Base-by-base conservation (phyloP, 2,113 vertebrate species). In the Hyperopisus bebe region DNA sequence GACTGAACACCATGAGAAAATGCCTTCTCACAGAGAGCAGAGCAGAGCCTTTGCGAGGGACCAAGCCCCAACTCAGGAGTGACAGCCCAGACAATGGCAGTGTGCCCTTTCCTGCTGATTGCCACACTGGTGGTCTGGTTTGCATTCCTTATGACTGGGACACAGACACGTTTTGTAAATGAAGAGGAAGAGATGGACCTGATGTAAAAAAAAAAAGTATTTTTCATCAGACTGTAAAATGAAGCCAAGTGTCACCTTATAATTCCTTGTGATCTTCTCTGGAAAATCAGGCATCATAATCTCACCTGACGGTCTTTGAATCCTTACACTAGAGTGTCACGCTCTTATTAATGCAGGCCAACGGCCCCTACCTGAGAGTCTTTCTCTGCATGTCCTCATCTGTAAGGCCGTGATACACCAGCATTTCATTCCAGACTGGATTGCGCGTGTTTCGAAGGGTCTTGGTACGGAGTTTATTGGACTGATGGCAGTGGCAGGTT, bases 311-410 rank as follows among this genome's bases (percentile, higher is more conserved):
- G 6, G 74, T 42, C 74, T 11, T 17, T 39, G 70, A 31, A 35
- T 39, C 70, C 74, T 80, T 7, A 19, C 11, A 6, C 31, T 17
- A 24, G 0, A 77, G 31, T 15, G 13, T 17, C 31, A 77, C 13
- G 9, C 70, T 15, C 66, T 19, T 77, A 39, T 39, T 42, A 80
- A 42, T 39, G 0, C 15, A 15, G 31, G 66, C 66, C 35, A 21
- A 35, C 8, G 7, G 19, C 21, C 3, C 24, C 5, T 66, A 91
- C 97, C 97, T 96, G 87, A 97, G 95, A 0, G 96, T 97, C 92
- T 97, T 97, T 53, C 96, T 93, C 70, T 96, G 96, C 96, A 97
- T 96, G 92, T 97, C 97, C 90, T 97, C 96, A 0, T 96, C 96
- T 0, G 96, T 96, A 93, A 97, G 96, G 92, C 97, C 97, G 19